These are phyloP conservation scores for Pseudomyrmex sp. DNA, from an alignment of 1,140 invertebrate genomes.

Conservation along the genomic window DNA sequence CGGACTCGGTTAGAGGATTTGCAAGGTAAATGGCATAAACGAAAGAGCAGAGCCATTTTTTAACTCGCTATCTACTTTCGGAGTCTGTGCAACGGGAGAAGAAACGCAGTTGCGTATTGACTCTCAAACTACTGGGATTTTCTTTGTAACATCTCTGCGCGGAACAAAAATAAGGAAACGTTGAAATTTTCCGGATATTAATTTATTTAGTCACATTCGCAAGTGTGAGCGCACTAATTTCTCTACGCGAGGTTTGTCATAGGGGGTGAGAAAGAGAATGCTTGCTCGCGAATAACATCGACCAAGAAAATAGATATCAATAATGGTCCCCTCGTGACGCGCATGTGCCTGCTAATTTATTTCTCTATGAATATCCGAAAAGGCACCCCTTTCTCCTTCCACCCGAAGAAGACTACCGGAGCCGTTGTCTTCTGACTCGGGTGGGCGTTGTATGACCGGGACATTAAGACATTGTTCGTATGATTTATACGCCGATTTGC, in stretches of 20 bases:
- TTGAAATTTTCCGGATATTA: not conserved
- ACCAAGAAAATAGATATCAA: slow-evolving; percentile 53
- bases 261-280: slow-evolving; percentile 15
- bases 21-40: slow-evolving; percentile 82
- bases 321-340: slow-evolving; percentile 70
- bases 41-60: slow-evolving; percentile 70
- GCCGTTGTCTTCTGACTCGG: slow-evolving; percentile 78
- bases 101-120: not conserved
- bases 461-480: slow-evolving; percentile 86
- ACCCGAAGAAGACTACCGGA: slow-evolving; percentile 69
- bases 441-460: slow-evolving; percentile 84
- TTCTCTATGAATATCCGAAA: slow-evolving; percentile 82
- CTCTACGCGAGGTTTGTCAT: slow-evolving; percentile 24
- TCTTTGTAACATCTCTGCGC: not conserved
- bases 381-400: slow-evolving; percentile 74
- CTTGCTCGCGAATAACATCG: slow-evolving; percentile 43
- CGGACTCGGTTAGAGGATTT: slow-evolving; percentile 78
- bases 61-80: slow-evolving; percentile 57
- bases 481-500: slow-evolving; percentile 85
- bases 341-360: slow-evolving; percentile 80
- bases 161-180: not conserved
- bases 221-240: too few species aligned
- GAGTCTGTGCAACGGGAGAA: slow-evolving; percentile 29
- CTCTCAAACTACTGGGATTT: not conserved
- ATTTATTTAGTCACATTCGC: not conserved